These are phyloP conservation scores for Scartelaos histophorus DNA, from an alignment of 2,113 vertebrate species.

Conservation along the genomic window DNA sequence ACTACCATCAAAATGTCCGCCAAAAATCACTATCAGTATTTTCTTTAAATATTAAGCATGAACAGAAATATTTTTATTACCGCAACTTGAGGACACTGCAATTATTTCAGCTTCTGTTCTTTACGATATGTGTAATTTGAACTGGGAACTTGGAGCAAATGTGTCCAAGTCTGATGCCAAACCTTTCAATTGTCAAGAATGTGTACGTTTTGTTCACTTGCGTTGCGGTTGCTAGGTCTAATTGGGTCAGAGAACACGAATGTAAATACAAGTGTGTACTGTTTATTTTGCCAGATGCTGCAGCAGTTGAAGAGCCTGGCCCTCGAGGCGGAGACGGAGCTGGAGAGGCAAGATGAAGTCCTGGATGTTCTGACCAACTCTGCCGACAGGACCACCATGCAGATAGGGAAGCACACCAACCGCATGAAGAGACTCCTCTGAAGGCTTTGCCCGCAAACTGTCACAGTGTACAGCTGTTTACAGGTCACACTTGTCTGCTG, in stretches of 20 bases:
- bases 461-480: not conserved
- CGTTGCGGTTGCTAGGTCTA: constrained; percentile 5
- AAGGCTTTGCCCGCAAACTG: not conserved
- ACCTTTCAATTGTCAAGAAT: not conserved
- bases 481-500: not conserved
- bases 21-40: not conserved
- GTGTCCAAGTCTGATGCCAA: not conserved
- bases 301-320: constrained; percentile 87
- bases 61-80: constrained; percentile 16
- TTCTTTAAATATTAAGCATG: constrained; percentile 15
- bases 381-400: constrained; percentile 79
- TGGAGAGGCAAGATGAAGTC: constrained; percentile 89
- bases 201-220: constrained; percentile 4
- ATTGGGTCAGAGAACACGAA: not conserved
- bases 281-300: constrained; percentile 81
- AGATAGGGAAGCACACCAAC: constrained; percentile 84
- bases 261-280: constrained; percentile 19
- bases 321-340: constrained; percentile 86
- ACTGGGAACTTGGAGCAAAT: not conserved
- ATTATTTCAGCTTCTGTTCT: constrained; percentile 5
- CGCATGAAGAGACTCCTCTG: constrained; percentile 80
- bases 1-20: not conserved
- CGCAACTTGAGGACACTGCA: constrained; percentile 9
- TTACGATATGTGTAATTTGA: not conserved
- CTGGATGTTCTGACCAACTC: constrained; percentile 82